A percentile compares a stretch with the other conserved stretches of the same genome.
These are phyloP conservation scores for Percina caprodes DNA, from an alignment of 2,113 vertebrate genomes.

Conservation along the genomic window DNA sequence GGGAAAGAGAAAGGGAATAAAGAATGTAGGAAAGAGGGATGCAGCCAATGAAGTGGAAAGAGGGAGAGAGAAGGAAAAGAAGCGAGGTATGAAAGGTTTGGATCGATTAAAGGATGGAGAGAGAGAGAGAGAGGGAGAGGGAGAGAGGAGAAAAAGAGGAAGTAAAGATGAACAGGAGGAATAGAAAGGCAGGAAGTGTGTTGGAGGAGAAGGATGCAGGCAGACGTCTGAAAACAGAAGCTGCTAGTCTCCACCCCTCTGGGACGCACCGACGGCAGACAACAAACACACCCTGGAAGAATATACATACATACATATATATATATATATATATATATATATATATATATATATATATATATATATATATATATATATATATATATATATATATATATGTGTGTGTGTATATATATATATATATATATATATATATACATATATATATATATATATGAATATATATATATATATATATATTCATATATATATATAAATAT, in stretches of 20 bases:
- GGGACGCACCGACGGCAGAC: constrained; percentile 10
- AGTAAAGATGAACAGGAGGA: neutral
- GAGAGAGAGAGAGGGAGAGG: too few relatives aligned
- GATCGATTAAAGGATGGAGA: neutral
- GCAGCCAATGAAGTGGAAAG: neutral
- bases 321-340: too few relatives aligned
- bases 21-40: too few relatives aligned
- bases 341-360: too few relatives aligned
- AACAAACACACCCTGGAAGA: constrained; percentile 22
- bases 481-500: too few relatives aligned
- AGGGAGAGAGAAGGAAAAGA: neutral
- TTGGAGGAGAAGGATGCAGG: neutral
- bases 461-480: too few relatives aligned
- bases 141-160: neutral
- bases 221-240: constrained; percentile 6
- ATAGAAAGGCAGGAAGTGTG: neutral
- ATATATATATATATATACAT: too few relatives aligned
- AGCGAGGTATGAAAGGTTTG: neutral
- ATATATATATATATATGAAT: too few relatives aligned
- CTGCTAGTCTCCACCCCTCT: constrained; percentile 22
- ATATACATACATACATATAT: too few relatives aligned
- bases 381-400: too few relatives aligned
- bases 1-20: neutral
- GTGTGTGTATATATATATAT: too few relatives aligned
- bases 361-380: too few relatives aligned